These are phyloP conservation scores for Styela plicata DNA, from an alignment of 23 tunicate species.

Conservation along the genomic window DNA sequence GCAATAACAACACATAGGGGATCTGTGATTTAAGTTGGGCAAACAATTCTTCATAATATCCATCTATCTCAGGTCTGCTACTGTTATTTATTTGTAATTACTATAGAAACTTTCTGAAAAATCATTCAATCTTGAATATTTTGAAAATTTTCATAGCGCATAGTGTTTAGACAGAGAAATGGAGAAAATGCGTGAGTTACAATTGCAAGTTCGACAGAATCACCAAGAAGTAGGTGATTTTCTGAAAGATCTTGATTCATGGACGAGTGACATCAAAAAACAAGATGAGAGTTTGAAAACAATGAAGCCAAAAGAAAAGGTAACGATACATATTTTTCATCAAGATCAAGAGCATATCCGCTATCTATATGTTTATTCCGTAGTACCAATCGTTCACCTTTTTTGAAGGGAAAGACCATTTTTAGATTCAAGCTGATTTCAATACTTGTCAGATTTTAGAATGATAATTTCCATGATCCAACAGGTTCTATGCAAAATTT, in stretches of 20 bases:
- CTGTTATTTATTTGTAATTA: too few relatives aligned
- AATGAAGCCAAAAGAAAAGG: conserved; percentile 73
- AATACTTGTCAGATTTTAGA: background rate
- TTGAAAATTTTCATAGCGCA: too few relatives aligned
- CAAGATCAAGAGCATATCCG: background rate
- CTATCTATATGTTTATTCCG: background rate
- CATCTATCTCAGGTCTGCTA: too few relatives aligned
- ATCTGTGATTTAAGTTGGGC: too few relatives aligned
- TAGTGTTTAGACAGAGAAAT: too few relatives aligned
- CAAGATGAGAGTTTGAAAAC: conserved; percentile 62
- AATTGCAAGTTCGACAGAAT: conserved; percentile 68
- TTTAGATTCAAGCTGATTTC: background rate
- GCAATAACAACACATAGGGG: too few relatives aligned
- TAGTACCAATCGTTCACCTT: background rate
- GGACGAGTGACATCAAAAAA: conserved; percentile 82
- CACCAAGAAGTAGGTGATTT: conserved; percentile 65
- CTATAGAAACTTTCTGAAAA: too few relatives aligned
- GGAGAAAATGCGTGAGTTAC: conserved; percentile 62
- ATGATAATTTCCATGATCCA: too few relatives aligned
- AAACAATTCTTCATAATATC: too few relatives aligned
- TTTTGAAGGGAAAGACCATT: background rate
- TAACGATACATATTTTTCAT: background rate
- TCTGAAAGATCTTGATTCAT: conserved; percentile 61
- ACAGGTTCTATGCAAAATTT: too few relatives aligned
- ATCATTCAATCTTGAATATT: too few relatives aligned